Evolutionary conservation across 2,888 invertebrate species (phyloP), one percentile per base, ranked within the genome.

Genomic region (Aphidius colemani): DNA sequence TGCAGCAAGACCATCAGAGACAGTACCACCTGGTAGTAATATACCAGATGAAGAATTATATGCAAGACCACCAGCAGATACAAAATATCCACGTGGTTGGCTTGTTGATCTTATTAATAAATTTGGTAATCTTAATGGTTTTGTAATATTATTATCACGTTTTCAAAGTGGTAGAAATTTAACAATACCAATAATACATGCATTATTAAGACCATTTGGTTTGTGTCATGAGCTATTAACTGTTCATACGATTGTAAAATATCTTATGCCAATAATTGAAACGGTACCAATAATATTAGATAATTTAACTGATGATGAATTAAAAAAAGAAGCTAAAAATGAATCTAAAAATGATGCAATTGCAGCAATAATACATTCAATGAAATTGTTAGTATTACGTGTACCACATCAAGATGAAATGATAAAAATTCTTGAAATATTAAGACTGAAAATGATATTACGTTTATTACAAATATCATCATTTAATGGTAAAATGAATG

Each of bases 401-500:
- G 89, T 96, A 66, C 90, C 92, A 0, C 89, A 91, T 71, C 92
- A 93, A 78, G 95, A 96, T 75, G 95, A 91, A 76, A 87, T 88
- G 73, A 88, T 90, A 70, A 88, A 89, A 71, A 85, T 90, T 75
- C 86, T 98, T 75, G 97, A 97, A 87, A 94, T 96, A 84, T 95
- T 97, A 86, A 88, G 97, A 74, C 86, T 98, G 72, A 95, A 96
- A 86, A 96, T 98, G 94, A 96, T 98, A 77, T 86, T 98, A 73
- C 88, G 95, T 80, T 89, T 95, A 75, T 85, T 98, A 70, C 95
- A 96, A 87, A 96, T 97, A 82, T 96, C 97, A 39, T 97, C 97
- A 61, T 98, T 98, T 82, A 98, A 97, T 85, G 97, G 98, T 46
- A 98, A 98, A 87, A 98, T 98, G 98, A 97, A 97, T 78, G 98